Evolutionary conservation across 2,797 vertebrate species (phyloP).

Genomic region (Chrysocyon brachyurus): DNA sequence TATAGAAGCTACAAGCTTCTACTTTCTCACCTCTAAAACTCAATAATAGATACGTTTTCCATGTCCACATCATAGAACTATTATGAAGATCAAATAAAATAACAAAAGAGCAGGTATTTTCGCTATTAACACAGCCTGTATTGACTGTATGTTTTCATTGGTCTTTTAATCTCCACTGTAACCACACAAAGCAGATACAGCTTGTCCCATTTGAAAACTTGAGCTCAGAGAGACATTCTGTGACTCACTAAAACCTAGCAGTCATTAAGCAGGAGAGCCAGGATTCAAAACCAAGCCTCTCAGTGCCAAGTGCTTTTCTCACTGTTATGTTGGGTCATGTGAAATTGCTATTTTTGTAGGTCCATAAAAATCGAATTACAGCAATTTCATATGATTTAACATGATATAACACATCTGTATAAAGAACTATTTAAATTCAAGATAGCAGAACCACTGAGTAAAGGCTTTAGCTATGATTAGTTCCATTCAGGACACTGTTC

Average conservation of each 20-base stretch:
- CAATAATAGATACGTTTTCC: slow-evolving; percentile 1
- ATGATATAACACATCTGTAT: slow-evolving; percentile 21
- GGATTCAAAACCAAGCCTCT: slow-evolving; percentile 33
- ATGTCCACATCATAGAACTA: background rate
- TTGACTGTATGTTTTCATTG: background rate
- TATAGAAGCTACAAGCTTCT: background rate
- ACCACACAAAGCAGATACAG: background rate
- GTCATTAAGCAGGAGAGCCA: background rate
- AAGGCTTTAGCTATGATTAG: slow-evolving; percentile 41
- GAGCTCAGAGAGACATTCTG: slow-evolving; percentile 16
- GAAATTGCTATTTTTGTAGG: slow-evolving; percentile 40
- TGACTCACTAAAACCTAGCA: background rate
- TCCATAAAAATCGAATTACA: slow-evolving; percentile 41
- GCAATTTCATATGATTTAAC: slow-evolving; percentile 38
- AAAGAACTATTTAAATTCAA: slow-evolving; percentile 46
- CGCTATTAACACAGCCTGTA: background rate
- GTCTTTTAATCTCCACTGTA: background rate
- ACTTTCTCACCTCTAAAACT: slow-evolving; percentile 24
- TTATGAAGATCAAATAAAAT: slow-evolving; percentile 40
- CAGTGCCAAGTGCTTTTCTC: background rate
- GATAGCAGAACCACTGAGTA: background rate
- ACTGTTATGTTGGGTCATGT: slow-evolving; percentile 45
- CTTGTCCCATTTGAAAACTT: slow-evolving; percentile 13
- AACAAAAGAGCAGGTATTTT: slow-evolving; percentile 14
- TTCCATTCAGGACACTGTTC: background rate